Percentiles rank a stretch among this genome's conserved stretches.
These are phyloP conservation scores for Leptodactylus fuscus DNA, from an alignment of 2,113 vertebrate genomes.

Conservation along the genomic window DNA sequence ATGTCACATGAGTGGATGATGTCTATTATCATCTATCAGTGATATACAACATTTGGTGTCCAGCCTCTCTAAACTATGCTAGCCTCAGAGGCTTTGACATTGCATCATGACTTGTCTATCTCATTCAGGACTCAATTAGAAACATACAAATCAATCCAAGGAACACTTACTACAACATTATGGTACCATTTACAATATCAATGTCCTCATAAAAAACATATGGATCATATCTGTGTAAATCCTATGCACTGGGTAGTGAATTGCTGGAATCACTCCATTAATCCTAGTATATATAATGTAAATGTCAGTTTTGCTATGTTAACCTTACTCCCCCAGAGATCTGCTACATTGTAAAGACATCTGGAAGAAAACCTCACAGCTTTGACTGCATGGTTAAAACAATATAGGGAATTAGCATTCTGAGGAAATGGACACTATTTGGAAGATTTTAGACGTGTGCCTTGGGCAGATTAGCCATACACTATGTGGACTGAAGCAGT, in stretches of 20 bases:
- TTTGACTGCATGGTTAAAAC: not conserved
- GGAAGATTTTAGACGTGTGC: not conserved
- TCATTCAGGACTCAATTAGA: not conserved
- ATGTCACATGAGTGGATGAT: not conserved
- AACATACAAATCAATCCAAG: not conserved
- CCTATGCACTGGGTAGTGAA: not conserved
- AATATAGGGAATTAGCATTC: not conserved
- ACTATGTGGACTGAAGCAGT: not conserved
- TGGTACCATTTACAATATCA: conserved; percentile 1
- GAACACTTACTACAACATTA: conserved; percentile 1
- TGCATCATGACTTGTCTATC: not conserved
- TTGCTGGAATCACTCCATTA: conserved; percentile 18
- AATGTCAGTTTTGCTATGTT: conserved; percentile 16
- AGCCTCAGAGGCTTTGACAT: not conserved
- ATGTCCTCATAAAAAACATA: conserved; percentile 29
- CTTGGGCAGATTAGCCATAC: not conserved
- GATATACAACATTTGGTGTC: not conserved
- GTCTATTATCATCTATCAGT: not conserved
- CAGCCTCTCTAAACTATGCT: not conserved
- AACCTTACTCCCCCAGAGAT: conserved; percentile 4
- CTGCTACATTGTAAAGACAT: conserved; percentile 1
- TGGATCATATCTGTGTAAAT: conserved; percentile 33
- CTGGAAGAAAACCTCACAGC: not conserved
- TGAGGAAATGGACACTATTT: not conserved
- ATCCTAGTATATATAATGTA: conserved; percentile 22